Evolutionary conservation across 2,888 invertebrate genomes (phyloP), one percentile per base, ranked within the genome.

Genomic region (Polietes domitor): DNA sequence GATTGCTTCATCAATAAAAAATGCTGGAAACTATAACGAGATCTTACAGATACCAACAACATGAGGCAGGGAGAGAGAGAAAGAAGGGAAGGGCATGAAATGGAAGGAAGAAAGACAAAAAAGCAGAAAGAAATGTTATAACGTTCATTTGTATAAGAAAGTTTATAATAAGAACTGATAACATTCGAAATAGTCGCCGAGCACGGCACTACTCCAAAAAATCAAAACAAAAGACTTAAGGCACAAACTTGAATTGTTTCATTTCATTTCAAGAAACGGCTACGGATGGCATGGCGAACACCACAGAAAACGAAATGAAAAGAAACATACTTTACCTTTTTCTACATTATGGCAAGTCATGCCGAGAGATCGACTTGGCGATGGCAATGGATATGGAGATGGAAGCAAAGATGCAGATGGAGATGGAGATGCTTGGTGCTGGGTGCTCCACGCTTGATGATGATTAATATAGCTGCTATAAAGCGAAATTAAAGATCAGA

Each of bases 191-290:
- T 28, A 26, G 5, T 32, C 43, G 15, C 50, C 43, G 15, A 53
- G 32, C 17, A 47, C 47, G 26, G n/a, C n/a, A n/a, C 7, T 32
- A 1, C 43, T 50, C 43, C 26, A 63, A 28, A 43, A 58, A 63
- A 65, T 32, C 65, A 12, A 83, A 80, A 77, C 77, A 83, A 80
- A 83, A 83, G 80, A 80, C 71, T 80, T 28, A 75, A 77, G 28
- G 63, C 26, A 80, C 77, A 83, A 80, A 80, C 83, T 80, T 83
- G 83, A 80, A 77, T 55, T 75, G 43, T 7, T 73, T 79, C 41
- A 74, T 7, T 73, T 79, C 41, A 74, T 32, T 65, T 72, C 43
- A 19, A 37, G 43, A 32, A 58, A 74, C 63, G 68, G 21, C 15
- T 24, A 26, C 41, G 71, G 10, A 19, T 15, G 12, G 21, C 53